phyloP scores from a whole-genome alignment of 2,113 vertebrate species.

The Hippocampus guttulatus region DNA sequence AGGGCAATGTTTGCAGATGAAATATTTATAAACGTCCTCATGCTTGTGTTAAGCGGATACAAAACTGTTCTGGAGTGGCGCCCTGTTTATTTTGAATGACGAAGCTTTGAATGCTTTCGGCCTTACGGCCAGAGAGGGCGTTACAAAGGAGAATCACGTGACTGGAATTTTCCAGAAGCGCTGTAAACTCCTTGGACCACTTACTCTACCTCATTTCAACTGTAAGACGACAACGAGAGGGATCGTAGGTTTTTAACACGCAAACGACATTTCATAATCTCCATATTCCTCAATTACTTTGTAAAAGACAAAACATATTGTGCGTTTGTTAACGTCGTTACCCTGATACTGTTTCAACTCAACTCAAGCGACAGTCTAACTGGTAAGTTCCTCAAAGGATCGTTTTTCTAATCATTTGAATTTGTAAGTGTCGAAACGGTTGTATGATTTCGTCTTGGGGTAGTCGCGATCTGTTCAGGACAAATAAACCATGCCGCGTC shows the following conservation, averaged over 20 bases:
- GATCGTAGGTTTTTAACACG: rapidly evolving
- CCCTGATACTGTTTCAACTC: background rate
- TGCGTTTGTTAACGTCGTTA: background rate
- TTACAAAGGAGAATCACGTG: background rate
- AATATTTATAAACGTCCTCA: background rate
- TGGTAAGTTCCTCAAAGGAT: background rate
- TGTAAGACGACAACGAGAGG: rapidly evolving
- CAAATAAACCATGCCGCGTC: background rate
- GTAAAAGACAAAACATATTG: background rate
- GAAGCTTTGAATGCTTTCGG: background rate
- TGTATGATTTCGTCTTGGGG: background rate
- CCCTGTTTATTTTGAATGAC: background rate
- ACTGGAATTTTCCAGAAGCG: slow-evolving; percentile 40
- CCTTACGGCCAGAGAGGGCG: background rate
- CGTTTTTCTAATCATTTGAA: background rate
- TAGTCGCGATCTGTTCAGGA: background rate
- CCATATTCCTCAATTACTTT: background rate
- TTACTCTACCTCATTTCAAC: background rate
- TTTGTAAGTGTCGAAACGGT: no score
- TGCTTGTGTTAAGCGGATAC: background rate
- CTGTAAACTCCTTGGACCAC: rapidly evolving
- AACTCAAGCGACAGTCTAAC: background rate
- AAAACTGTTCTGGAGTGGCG: background rate
- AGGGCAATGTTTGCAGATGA: background rate
- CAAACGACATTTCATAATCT: background rate